Evolutionary conservation across 1,140 invertebrate genomes (phyloP).

Genomic region (Seison nebaliae): DNA sequence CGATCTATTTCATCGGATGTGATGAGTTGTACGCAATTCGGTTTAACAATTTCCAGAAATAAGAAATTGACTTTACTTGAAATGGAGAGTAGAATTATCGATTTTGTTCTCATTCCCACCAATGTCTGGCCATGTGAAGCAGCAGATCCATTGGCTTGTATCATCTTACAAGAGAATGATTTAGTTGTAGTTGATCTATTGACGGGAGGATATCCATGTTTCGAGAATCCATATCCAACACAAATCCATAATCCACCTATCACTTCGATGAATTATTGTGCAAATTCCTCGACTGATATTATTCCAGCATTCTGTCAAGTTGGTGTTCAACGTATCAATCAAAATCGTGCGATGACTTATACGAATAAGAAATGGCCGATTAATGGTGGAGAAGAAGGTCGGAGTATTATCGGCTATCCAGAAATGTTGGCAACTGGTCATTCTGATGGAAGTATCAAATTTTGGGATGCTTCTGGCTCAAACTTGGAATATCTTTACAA

Average conservation of each 20-base stretch:
- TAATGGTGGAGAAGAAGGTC: conserved; percentile 67
- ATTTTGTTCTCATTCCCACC: conserved; percentile 78
- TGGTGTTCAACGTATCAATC: no score
- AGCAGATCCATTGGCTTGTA: conserved; percentile 76
- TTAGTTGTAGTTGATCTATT: conserved; percentile 84
- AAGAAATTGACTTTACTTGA: conserved; percentile 50
- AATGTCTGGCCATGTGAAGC: conserved; percentile 41
- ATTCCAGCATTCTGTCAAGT: no score
- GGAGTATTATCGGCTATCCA: conserved; percentile 67
- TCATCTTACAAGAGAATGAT: conserved; percentile 84
- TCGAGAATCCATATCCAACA: conserved; percentile 97
- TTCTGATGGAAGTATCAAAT: conserved; percentile 77
- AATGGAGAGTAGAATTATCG: conserved; percentile 92
- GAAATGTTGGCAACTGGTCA: conserved; percentile 87
- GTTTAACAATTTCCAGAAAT: conserved; percentile 7
- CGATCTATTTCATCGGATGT: conserved; percentile 7
- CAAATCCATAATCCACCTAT: conserved; percentile 89
- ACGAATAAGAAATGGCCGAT: conserved; percentile 67
- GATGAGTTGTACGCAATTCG: not conserved
- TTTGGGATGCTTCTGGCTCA: conserved; percentile 68
- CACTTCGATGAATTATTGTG: conserved; percentile 74
- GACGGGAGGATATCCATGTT: conserved; percentile 75
- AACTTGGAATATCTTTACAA: not conserved
- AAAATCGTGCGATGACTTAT: no score
- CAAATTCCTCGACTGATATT: conserved; percentile 41